Evolutionary conservation across 2,113 vertebrate genomes (phyloP).

Genomic region (Mandrillus leucophaeus): DNA sequence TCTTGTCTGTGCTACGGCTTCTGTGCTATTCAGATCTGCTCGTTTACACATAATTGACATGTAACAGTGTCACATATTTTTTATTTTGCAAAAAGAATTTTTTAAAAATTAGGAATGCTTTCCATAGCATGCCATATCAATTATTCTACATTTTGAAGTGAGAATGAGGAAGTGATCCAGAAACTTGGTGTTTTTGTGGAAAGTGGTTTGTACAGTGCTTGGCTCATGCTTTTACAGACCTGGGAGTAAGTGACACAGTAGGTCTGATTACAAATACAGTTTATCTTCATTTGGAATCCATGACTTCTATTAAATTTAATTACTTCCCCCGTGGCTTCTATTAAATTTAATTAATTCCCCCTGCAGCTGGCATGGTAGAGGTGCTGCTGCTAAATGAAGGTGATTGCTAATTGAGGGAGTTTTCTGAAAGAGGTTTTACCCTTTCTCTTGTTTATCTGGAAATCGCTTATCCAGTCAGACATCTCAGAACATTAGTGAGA

Average conservation of each 20-base stretch:
- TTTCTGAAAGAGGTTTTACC: constrained; percentile 66
- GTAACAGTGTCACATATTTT: background rate
- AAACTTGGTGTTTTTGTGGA: background rate
- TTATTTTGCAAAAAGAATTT: background rate
- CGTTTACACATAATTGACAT: constrained; percentile 16
- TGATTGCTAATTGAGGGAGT: constrained; percentile 76
- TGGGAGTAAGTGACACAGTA: constrained; percentile 66
- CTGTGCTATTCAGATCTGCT: constrained; percentile 59
- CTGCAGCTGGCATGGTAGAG: constrained; percentile 73
- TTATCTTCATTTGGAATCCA: constrained; percentile 79
- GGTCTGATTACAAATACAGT: constrained; percentile 73
- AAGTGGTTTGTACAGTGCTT: background rate
- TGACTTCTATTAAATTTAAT: constrained; percentile 77
- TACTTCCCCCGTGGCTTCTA: constrained; percentile 65
- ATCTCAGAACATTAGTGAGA: background rate
- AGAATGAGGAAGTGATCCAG: background rate
- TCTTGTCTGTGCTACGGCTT: constrained; percentile 62
- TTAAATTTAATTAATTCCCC: constrained; percentile 78
- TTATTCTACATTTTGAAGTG: constrained; percentile 2
- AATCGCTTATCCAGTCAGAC: constrained; percentile 40
- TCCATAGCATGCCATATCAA: background rate
- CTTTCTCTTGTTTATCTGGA: constrained; percentile 58
- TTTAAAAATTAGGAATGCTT: background rate
- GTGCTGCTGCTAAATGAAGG: constrained; percentile 67
- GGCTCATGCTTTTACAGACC: constrained; percentile 18